These are phyloP conservation scores for Sinodicranocentrus sp. DNA, from an alignment of 2,888 invertebrate species.

Conservation along the genomic window DNA sequence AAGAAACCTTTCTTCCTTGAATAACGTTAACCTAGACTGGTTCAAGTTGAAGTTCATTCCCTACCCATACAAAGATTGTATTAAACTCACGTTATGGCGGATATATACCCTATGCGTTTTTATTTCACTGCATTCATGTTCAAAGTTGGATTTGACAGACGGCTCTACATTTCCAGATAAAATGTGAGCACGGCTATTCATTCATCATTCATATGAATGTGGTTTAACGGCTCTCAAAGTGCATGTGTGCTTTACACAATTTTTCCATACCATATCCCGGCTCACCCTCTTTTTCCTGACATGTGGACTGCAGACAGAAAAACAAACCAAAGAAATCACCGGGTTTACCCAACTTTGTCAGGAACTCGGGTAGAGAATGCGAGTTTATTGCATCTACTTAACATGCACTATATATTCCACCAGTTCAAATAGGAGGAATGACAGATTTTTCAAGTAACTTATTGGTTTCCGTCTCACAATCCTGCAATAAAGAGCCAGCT, in stretches of 20 bases:
- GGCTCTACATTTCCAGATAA: slow-evolving; percentile 28
- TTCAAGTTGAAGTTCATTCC: no score
- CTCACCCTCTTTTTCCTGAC: slow-evolving; percentile 25
- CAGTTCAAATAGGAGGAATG: background rate
- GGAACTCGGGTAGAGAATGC: no score
- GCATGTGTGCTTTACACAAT: background rate
- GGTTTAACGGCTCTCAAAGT: background rate
- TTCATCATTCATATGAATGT: slow-evolving; percentile 48
- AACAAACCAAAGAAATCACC: background rate
- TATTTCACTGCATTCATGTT: background rate
- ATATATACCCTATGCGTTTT: no score
- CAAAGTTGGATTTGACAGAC: slow-evolving; percentile 33
- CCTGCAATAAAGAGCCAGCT: no score
- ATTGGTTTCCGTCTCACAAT: no score
- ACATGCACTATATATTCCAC: no score
- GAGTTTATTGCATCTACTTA: no score
- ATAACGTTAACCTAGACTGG: no score
- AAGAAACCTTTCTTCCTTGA: no score
- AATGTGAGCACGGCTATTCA: slow-evolving; percentile 33
- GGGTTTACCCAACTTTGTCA: background rate
- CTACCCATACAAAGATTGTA: no score
- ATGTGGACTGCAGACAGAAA: slow-evolving; percentile 16
- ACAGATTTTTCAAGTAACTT: background rate
- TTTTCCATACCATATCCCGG: background rate
- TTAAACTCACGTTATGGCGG: no score